Conservation (phyloP, 2,113 vertebrate species). For the Psilopogon haemacephalus region DNA sequence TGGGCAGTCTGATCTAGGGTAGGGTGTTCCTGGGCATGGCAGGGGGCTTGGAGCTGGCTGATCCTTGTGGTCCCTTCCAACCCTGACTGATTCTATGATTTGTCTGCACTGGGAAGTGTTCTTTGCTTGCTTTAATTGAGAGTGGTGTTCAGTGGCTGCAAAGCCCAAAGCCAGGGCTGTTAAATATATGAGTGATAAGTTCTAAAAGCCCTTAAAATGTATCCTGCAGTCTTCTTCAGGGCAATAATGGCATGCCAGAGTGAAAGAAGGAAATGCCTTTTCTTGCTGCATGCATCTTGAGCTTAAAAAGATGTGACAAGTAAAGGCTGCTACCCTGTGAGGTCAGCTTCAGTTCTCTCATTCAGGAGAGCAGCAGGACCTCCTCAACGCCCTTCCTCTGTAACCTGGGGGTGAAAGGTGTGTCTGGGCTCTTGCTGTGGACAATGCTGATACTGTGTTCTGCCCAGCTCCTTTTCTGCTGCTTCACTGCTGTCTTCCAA, state of each 20-base stretch:
- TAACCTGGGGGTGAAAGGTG: background rate
- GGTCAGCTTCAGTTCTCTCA: background rate
- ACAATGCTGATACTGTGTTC: background rate
- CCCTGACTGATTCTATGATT: too few species aligned
- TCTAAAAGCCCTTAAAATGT: background rate
- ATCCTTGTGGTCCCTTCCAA: too few species aligned
- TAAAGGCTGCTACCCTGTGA: background rate
- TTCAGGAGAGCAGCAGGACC: background rate
- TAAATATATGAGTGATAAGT: background rate
- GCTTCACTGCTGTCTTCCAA: background rate
- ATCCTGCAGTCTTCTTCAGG: background rate
- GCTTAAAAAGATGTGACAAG: background rate
- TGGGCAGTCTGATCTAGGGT: too few species aligned
- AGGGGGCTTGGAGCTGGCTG: too few species aligned
- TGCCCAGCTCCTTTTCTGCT: background rate
- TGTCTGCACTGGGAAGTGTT: background rate
- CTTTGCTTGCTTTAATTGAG: background rate
- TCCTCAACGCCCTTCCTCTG: background rate
- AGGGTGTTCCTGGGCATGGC: too few species aligned
- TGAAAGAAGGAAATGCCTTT: background rate
- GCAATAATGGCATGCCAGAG: background rate
- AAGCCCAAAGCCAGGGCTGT: background rate
- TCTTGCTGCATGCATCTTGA: background rate
- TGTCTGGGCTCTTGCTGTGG: background rate
- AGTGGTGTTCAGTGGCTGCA: background rate